A percentile compares a stretch with the other conserved stretches of the same genome.
Evolutionary conservation across 2,797 vertebrate species (phyloP).

Genomic region (Gephyroberyx darwinii): DNA sequence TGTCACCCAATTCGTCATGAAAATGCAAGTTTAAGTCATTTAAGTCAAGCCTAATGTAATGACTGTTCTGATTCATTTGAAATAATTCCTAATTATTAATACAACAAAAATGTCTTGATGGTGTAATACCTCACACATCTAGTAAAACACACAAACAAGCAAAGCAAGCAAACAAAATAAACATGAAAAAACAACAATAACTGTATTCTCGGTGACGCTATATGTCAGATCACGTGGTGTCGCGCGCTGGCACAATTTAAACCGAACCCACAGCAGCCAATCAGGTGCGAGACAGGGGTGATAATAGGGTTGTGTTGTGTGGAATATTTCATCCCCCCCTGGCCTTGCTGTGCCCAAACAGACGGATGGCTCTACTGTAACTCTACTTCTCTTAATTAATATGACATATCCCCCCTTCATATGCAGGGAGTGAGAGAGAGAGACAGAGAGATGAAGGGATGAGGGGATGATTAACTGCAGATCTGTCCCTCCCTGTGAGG

Average conservation of each 20-base stretch:
- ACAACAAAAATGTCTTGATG: background rate
- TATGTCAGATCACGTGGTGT: slow-evolving; percentile 47
- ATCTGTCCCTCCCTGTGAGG: slow-evolving; percentile 70
- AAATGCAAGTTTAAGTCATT: background rate
- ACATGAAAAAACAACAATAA: slow-evolving; percentile 26
- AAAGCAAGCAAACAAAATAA: background rate
- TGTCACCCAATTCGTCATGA: slow-evolving; percentile 46
- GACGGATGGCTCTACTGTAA: slow-evolving; percentile 77
- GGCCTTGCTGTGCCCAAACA: slow-evolving; percentile 59
- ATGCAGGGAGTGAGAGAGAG: slow-evolving; percentile 71
- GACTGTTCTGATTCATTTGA: background rate
- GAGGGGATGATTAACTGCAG: slow-evolving; percentile 91
- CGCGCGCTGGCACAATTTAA: slow-evolving; percentile 59
- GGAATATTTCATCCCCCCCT: slow-evolving; percentile 69
- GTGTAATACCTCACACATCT: too few relatives aligned
- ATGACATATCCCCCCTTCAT: slow-evolving; percentile 79
- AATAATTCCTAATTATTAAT: background rate
- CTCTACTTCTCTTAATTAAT: slow-evolving; percentile 83
- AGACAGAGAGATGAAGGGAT: slow-evolving; percentile 77
- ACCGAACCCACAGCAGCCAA: slow-evolving; percentile 70
- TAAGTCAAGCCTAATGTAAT: too few relatives aligned
- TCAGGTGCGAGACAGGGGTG: slow-evolving; percentile 66
- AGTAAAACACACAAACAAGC: background rate
- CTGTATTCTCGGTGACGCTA: slow-evolving; percentile 34
- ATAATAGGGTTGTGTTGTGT: slow-evolving; percentile 73